Evolutionary conservation across 2,888 invertebrate species (phyloP).

Genomic region (Oeneis ivallda): DNA sequence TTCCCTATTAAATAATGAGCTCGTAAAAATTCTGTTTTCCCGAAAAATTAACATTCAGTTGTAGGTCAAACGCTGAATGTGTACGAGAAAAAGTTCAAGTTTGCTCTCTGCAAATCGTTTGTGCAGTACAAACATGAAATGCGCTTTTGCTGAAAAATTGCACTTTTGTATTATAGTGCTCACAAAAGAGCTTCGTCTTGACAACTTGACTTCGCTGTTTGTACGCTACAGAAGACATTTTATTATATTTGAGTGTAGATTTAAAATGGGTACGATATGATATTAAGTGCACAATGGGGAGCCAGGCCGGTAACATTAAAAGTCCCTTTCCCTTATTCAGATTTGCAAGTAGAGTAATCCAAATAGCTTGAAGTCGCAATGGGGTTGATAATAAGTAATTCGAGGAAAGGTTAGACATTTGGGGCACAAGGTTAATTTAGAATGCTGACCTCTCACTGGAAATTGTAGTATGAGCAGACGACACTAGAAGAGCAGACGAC

Average conservation of each 20-base stretch:
- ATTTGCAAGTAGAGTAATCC: too few species aligned
- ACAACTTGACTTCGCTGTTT: neutral
- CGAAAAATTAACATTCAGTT: neutral
- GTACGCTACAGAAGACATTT: constrained; percentile 4
- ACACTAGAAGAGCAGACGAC: too few species aligned
- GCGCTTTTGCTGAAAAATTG: constrained; percentile 22
- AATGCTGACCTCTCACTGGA: too few species aligned
- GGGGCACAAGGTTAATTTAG: too few species aligned
- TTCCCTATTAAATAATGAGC: neutral
- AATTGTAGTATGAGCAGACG: too few species aligned
- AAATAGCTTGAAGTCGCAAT: too few species aligned
- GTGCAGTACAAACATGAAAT: constrained; percentile 21
- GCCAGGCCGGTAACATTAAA: too few species aligned
- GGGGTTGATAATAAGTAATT: too few species aligned
- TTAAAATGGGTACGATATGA: neutral
- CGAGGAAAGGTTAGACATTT: too few species aligned
- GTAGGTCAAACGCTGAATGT: constrained; percentile 10
- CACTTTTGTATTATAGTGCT: constrained; percentile 17
- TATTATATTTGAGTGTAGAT: constrained; percentile 1
- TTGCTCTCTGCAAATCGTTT: constrained; percentile 22
- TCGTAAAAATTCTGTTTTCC: neutral
- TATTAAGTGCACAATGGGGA: too few species aligned
- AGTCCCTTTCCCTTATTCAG: too few species aligned
- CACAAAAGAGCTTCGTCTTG: constrained; percentile 5
- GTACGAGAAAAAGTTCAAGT: constrained; percentile 20